phyloP scores from a whole-genome alignment of 2,888 invertebrate genomes.

The Acleris literana region DNA sequence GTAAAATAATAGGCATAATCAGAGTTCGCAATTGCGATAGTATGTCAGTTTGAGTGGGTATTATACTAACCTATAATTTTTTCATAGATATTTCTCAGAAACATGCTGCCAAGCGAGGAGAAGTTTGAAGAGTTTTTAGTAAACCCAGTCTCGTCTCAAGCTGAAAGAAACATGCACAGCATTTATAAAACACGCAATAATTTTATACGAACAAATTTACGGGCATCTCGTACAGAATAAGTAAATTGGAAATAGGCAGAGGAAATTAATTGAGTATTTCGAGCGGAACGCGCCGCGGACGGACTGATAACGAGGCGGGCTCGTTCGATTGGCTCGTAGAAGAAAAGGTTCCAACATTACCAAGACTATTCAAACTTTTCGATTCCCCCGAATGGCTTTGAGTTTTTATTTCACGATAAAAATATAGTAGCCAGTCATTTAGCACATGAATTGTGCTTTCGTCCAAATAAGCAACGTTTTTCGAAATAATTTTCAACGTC shows the following conservation, averaged over 20 bases:
- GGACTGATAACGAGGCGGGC: constrained; percentile 14
- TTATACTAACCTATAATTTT: too few species aligned
- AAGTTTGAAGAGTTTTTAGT: too few species aligned
- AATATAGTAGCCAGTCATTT: not conserved
- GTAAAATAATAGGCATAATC: too few species aligned
- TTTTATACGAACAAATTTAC: too few species aligned
- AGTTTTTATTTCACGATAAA: not conserved
- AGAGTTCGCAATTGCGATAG: too few species aligned
- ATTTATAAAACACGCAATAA: not conserved
- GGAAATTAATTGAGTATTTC: constrained; percentile 20
- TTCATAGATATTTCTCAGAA: too few species aligned
- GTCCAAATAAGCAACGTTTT: not conserved
- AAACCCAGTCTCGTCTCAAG: too few species aligned
- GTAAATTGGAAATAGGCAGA: constrained; percentile 7
- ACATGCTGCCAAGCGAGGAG: too few species aligned
- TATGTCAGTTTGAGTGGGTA: too few species aligned
- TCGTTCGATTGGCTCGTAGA: constrained; percentile 9
- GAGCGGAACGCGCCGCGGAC: constrained; percentile 4
- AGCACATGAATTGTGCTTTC: not conserved
- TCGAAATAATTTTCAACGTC: not conserved
- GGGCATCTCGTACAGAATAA: not conserved
- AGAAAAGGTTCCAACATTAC: constrained; percentile 3
- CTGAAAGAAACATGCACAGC: not conserved
- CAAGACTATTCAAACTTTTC: constrained; percentile 13
- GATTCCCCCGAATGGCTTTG: not conserved